These are phyloP conservation scores for Protomyctophum bolini DNA, from an alignment of 2,113 vertebrate genomes.

Conservation along the genomic window DNA sequence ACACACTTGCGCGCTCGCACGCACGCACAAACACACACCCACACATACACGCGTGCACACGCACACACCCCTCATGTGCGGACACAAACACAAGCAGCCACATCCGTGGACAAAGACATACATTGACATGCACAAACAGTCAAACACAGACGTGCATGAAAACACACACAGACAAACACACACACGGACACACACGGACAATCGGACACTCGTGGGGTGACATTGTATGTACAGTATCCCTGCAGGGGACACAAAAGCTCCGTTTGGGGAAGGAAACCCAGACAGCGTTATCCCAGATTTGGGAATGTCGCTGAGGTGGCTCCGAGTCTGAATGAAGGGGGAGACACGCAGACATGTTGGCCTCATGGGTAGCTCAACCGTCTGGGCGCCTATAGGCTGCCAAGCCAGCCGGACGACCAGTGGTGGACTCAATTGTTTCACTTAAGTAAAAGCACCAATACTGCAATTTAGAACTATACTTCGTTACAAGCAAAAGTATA, in stretches of 20 bases:
- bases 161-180: neutral
- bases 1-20: conserved; percentile 5
- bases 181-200: conserved; percentile 28
- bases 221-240: conserved; percentile 59
- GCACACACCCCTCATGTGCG: conserved; percentile 1
- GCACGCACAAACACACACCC: conserved; percentile 19
- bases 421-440: too few species aligned
- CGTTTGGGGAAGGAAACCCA: conserved; percentile 44
- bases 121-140: neutral
- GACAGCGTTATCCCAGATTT: conserved; percentile 18
- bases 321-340: neutral
- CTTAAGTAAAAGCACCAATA: too few species aligned
- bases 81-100: conserved; percentile 44
- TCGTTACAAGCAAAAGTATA: too few species aligned
- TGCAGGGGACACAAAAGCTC: conserved; percentile 50
- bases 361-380: too few species aligned
- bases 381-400: too few species aligned
- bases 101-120: neutral
- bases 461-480: too few species aligned
- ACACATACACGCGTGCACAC: conserved; percentile 31
- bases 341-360: neutral
- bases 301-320: conserved; percentile 17
- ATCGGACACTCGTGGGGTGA: conserved; percentile 59
- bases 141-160: neutral
- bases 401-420: too few species aligned